Base-by-base conservation (phyloP, 2,797 vertebrate genomes). In the Anguilla marmorata region DNA sequence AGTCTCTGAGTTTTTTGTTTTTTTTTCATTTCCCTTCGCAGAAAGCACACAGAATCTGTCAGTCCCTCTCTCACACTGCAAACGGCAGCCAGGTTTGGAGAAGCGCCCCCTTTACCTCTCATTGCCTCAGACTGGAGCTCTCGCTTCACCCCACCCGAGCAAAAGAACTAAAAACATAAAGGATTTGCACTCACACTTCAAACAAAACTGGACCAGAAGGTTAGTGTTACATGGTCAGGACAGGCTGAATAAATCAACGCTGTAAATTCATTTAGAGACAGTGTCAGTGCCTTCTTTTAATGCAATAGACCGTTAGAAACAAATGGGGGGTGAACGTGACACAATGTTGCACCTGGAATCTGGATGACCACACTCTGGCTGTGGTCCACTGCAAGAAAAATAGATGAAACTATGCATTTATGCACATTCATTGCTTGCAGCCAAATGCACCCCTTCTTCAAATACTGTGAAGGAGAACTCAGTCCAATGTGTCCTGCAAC, bases 1-100 rank as follows among this genome's bases (percentile, higher is more conserved):
- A 52, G 90, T 91, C 87, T 85, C 48, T 89, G 87, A 87, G 58
- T 86, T 86, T 90, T 2, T 19, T 72, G 90, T 6, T 74, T 92
- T 90, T 85, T 88, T 90, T 52, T 74, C 88, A 56, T 87, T 82
- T 79, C 45, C 85, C 86, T 87, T 87, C 76, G 86, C 87, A 93
- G 89, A 80, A 93, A 89, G 89, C 86, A 92, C 87, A 94, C 91
- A 88, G 93, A 89, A 91, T 90, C 30, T 92, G 91, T 95, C 94
- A 93, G 90, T 90, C 91, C 91, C 89, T 86, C 88, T 58, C 27
- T 60, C 56, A 2, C 27, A 58, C 33, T 85, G 3, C 33, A 30
- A 33, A 60, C 50, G 14, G 82, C 14, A 84, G 48, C n/a, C 82
- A n/a, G 52, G 82, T 56, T 27, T 16, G 56, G 69, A n/a, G 80